Evolutionary conservation across 37 sponge, comb jelly and placozoan species (phyloP).

Genomic region (Tethya wilhelma): DNA sequence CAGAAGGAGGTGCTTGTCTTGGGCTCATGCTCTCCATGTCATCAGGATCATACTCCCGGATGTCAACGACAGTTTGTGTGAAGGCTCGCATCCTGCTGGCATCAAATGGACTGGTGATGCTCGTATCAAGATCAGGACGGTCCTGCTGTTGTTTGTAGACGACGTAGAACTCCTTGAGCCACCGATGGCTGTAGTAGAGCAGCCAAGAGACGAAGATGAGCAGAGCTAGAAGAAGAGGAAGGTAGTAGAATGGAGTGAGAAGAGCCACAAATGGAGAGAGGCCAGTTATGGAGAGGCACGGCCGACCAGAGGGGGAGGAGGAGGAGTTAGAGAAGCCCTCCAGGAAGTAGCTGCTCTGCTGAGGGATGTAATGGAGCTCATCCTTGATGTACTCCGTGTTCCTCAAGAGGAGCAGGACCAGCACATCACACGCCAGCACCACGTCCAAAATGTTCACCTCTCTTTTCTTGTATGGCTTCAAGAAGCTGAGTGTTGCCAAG

Average conservation of each 20-base stretch:
- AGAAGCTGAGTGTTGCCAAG: constrained; percentile 9
- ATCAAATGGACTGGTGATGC: too few species aligned
- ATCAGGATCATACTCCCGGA: background rate
- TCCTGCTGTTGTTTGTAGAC: too few species aligned
- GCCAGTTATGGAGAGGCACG: background rate
- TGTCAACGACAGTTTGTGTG: constrained; percentile 5
- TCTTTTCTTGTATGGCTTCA: constrained; percentile 44
- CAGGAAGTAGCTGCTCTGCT: background rate
- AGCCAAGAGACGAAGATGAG: constrained; percentile 12
- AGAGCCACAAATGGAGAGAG: background rate
- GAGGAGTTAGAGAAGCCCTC: too few species aligned
- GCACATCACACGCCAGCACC: constrained; percentile 10
- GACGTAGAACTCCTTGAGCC: background rate
- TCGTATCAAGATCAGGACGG: too few species aligned
- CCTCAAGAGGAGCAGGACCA: constrained; percentile 40
- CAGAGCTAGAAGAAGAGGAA: constrained; percentile 48
- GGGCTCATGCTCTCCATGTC: too few species aligned
- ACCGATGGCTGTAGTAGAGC: background rate
- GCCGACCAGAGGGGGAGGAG: too few species aligned
- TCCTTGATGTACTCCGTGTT: constrained; percentile 34
- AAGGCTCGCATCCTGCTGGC: background rate
- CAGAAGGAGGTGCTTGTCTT: too few species aligned
- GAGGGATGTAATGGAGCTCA: background rate
- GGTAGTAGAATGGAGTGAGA: constrained; percentile 51
- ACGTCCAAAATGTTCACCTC: constrained; percentile 54